Evolutionary conservation across 2,888 invertebrate species (phyloP).

Genomic region (Ellobium chinense): DNA sequence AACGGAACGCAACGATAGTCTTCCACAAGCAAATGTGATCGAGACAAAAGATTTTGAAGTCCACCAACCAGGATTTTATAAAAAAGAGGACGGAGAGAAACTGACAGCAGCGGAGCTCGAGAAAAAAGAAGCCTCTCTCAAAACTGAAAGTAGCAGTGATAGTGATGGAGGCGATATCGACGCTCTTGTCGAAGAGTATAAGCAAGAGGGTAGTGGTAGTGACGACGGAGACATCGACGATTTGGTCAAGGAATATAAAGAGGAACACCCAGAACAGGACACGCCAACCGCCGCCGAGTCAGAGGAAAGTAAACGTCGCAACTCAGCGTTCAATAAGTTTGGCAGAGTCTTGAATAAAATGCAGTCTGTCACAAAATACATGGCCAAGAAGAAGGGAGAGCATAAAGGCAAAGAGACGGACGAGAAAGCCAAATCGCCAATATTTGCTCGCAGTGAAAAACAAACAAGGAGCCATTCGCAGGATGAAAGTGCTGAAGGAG

Average conservation of each 20-base stretch:
- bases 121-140: not conserved
- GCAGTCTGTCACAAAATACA: conserved; percentile 42
- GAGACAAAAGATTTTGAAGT: conserved; percentile 9
- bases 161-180: conserved; percentile 41
- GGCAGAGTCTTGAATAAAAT: conserved; percentile 38
- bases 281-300: not conserved
- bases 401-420: not conserved
- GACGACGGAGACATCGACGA: conserved; percentile 40
- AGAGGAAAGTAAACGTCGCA: not conserved
- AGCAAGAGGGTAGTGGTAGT: conserved; percentile 14
- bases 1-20: not conserved
- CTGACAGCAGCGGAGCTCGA: not conserved
- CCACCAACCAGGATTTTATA: not conserved
- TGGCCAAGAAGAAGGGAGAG: conserved; percentile 26
- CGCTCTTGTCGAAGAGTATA: conserved; percentile 31
- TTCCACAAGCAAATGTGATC: not conserved
- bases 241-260: conserved; percentile 33
- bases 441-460: not conserved
- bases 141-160: conserved; percentile 16
- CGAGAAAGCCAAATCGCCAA: conserved; percentile 13
- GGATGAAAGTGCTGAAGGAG: not conserved
- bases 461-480: not conserved
- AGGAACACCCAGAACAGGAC: conserved; percentile 6
- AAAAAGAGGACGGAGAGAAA: not conserved
- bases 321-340: conserved; percentile 30